Percentiles rank a stretch among this genome's conserved stretches.
Evolutionary conservation across 2,888 invertebrate genomes (phyloP).

Genomic region (Stegophylla sp.): DNA sequence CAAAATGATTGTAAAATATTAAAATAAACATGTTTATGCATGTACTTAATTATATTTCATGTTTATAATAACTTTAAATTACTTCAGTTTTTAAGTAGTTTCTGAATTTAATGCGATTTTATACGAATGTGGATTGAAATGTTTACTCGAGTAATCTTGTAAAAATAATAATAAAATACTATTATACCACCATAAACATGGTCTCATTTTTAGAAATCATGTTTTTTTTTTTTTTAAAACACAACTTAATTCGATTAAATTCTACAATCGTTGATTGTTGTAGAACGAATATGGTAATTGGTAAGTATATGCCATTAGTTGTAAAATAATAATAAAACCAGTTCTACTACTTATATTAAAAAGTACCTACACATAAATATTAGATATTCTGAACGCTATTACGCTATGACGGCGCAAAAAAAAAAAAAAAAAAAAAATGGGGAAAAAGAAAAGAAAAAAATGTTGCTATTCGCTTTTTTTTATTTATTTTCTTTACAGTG

Average conservation of each 20-base stretch:
- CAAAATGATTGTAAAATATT: no score
- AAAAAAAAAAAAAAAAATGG: neutral
- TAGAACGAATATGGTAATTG: constrained; percentile 4
- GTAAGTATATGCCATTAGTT: constrained; percentile 17
- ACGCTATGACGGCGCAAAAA: constrained; percentile 8
- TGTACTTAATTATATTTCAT: no score
- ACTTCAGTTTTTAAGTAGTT: constrained; percentile 2
- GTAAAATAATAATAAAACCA: constrained; percentile 7
- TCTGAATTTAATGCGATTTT: constrained; percentile 7
- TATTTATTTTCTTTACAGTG: neutral
- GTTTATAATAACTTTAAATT: neutral
- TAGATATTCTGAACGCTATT: constrained; percentile 16
- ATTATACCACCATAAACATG: neutral
- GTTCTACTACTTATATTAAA: neutral
- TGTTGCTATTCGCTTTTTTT: neutral
- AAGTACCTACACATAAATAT: constrained; percentile 13
- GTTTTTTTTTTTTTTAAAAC: neutral
- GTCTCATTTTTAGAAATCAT: constrained; percentile 14
- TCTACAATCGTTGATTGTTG: constrained; percentile 16
- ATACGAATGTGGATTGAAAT: neutral
- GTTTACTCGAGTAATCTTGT: neutral
- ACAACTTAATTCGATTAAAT: constrained; percentile 1
- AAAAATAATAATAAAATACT: constrained; percentile 21
- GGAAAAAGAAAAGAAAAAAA: neutral
- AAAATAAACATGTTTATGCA: no score